These are phyloP conservation scores for Trichonephila clavipes DNA, from an alignment of 1,140 invertebrate genomes.

Conservation along the genomic window DNA sequence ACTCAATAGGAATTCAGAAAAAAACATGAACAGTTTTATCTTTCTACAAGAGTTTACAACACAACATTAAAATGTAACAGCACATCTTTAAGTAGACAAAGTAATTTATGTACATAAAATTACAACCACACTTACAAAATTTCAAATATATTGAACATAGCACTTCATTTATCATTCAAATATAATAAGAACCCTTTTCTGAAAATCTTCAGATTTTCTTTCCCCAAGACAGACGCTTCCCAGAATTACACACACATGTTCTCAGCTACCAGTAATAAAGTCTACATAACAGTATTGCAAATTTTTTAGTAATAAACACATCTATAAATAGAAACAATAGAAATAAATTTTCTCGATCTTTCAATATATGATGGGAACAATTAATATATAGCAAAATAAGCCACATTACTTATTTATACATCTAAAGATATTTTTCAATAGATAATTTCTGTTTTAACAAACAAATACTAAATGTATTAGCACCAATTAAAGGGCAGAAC, in stretches of 20 bases:
- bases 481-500: constrained; percentile 20
- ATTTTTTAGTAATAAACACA: constrained; percentile 32
- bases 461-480: constrained; percentile 13
- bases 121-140: constrained; percentile 49
- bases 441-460: background rate
- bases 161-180: background rate
- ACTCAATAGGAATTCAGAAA: constrained; percentile 53
- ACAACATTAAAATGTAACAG: constrained; percentile 54
- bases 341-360: constrained; percentile 26
- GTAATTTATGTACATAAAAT: constrained; percentile 67
- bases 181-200: background rate
- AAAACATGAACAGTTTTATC: constrained; percentile 55
- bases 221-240: background rate
- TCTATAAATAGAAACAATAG: constrained; percentile 57
- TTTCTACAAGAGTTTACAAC: constrained; percentile 61
- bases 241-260: background rate
- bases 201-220: constrained; percentile 43
- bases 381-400: constrained; percentile 10
- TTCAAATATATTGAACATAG: constrained; percentile 15
- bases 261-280: background rate
- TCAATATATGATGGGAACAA: constrained; percentile 1
- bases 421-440: background rate
- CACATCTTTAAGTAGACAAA: constrained; percentile 69
- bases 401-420: background rate
- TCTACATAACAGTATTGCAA: constrained; percentile 47